Base-by-base conservation (phyloP, 2,113 vertebrate genomes). In the Forbesichthys agassizii region DNA sequence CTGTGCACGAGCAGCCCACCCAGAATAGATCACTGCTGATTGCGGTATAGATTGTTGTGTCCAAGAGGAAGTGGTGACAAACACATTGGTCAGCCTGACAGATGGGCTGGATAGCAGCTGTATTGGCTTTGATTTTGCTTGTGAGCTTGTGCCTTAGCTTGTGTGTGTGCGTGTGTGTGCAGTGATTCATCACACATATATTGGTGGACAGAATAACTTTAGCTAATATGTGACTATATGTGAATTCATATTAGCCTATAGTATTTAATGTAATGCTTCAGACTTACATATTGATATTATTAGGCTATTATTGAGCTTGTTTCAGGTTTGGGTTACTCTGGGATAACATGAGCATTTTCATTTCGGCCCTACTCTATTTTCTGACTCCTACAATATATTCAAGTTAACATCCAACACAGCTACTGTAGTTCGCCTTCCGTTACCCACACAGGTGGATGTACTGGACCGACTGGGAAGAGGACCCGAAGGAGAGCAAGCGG, bases 401-500 rank as follows among this genome's bases (percentile, higher is more conserved):
- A 27, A 27, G 27, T 27, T 42, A 42, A 8, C 36, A 6, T 42
- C 36, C 4, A 42, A 42, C 36, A 42, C 36, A 42, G 36, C 36
- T 42, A 42, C 27, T 42, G 36, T 27, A 9, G 18, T 5, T 4
- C 11, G 47, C n/a, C 13, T 8, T 33, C 5, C 57, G n/a, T 69
- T 46, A 9, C 12, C 57, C 57, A 51, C 57, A 11, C 83, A 99
- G 98, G 82, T 99, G 95, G 96, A 98, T 99, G 96, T 99, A 99
- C 86, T 99, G 98, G 98, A 99, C 98, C 0, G 98, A 99, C 90
- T 99, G 97, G 98, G 98, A 99, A 81, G 98, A 99, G 68, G 97
- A 99, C 86, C 98, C 98, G 0, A 99, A 99, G 74, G 98, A 98
- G 73, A 99, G 96, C 86, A 97, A 98, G 79, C 92, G 96, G 42